These are phyloP conservation scores for Eretmochelys imbricata DNA, from an alignment of 2,113 vertebrate genomes.

Conservation along the genomic window DNA sequence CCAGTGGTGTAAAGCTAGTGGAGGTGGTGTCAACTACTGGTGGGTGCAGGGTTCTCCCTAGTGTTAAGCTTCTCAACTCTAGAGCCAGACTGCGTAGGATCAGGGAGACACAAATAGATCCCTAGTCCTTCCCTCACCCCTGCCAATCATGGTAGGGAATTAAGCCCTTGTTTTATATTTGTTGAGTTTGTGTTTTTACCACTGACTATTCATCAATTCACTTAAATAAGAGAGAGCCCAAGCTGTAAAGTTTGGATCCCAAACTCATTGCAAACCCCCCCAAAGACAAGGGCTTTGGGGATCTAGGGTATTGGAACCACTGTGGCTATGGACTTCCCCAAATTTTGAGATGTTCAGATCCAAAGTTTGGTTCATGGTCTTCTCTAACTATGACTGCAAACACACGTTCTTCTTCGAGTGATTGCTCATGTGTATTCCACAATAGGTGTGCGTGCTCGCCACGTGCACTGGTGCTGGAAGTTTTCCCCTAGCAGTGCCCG, in stretches of 20 bases:
- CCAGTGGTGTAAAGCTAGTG: background rate
- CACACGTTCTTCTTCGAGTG: background rate
- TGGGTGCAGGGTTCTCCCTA: background rate
- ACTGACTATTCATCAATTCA: background rate
- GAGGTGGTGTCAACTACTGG: background rate
- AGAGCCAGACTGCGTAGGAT: background rate
- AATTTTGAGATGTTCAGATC: background rate
- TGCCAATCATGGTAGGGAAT: background rate
- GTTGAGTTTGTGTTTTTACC: background rate
- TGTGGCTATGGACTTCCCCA: background rate
- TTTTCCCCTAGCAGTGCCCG: too few relatives aligned
- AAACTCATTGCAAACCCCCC: background rate
- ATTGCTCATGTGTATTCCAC: too few relatives aligned
- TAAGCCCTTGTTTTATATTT: background rate
- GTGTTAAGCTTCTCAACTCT: background rate
- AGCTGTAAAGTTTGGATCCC: background rate
- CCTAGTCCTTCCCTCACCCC: background rate
- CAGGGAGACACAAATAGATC: background rate
- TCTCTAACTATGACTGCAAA: background rate
- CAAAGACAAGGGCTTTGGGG: background rate
- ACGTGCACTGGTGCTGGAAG: too few relatives aligned
- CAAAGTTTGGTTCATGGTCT: background rate
- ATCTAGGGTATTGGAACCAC: background rate
- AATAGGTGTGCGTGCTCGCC: too few relatives aligned
- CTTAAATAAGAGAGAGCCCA: background rate